Evolutionary conservation across 2,797 vertebrate genomes (phyloP).

Genomic region (Lithobates sylvaticus): DNA sequence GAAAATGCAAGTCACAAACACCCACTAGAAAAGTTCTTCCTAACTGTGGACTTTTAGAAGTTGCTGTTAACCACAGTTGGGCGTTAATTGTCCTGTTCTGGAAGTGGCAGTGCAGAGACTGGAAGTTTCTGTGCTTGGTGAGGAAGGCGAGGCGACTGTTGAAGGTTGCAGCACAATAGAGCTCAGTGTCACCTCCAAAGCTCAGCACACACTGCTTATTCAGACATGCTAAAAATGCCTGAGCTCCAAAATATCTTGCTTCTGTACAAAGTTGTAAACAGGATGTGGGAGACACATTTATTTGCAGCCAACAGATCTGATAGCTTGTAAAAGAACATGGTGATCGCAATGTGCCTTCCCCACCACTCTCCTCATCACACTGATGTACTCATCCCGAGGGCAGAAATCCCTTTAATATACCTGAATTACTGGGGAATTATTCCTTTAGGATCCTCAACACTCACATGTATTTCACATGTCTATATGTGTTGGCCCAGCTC

Average conservation of each 20-base stretch:
- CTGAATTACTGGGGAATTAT: too few relatives aligned
- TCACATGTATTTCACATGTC: too few relatives aligned
- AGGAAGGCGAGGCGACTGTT: not conserved
- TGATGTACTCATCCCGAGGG: too few relatives aligned
- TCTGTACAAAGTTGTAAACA: conserved; percentile 36
- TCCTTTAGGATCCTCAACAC: too few relatives aligned
- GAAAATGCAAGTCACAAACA: not conserved
- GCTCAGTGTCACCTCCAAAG: conserved; percentile 43
- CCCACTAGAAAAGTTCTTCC: conserved; percentile 29
- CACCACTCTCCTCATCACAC: not conserved
- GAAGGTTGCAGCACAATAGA: conserved; percentile 33
- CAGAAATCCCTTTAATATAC: too few relatives aligned
- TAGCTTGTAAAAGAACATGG: conserved; percentile 1
- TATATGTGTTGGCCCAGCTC: too few relatives aligned
- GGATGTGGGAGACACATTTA: conserved; percentile 32
- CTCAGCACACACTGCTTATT: conserved; percentile 33
- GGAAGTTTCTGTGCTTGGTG: conserved; percentile 20
- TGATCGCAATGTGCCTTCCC: conserved; percentile 1
- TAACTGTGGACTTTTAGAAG: conserved; percentile 10
- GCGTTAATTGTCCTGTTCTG: conserved; percentile 2
- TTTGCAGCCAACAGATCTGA: conserved; percentile 3
- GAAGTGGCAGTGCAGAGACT: conserved; percentile 29
- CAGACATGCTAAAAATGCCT: not conserved
- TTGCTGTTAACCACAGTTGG: conserved; percentile 20
- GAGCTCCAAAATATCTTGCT: conserved; percentile 18